Evolutionary conservation across 2,888 invertebrate species (phyloP).

Genomic region (Sminthurides aquaticus): DNA sequence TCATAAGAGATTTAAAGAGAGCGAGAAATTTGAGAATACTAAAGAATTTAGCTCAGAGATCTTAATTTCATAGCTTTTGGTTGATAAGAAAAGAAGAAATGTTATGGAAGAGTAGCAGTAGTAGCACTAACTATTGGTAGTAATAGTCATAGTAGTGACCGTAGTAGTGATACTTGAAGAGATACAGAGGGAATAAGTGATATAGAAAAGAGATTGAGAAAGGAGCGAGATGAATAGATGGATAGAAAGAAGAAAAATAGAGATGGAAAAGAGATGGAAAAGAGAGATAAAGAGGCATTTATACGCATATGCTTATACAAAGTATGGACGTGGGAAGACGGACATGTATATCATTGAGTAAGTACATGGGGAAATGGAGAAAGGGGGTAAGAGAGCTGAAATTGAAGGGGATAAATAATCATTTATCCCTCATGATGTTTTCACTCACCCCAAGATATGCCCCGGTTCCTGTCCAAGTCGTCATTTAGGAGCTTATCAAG

Average conservation of each 20-base stretch:
- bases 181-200: neutral
- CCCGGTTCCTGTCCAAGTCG: slow-evolving; percentile 64
- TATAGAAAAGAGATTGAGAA: too few species aligned
- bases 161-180: too few species aligned
- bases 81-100: too few species aligned
- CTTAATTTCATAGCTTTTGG: too few species aligned
- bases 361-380: neutral
- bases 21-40: too few species aligned
- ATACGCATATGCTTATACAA: neutral
- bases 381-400: neutral
- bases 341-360: neutral
- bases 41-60: too few species aligned
- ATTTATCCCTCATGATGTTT: neutral
- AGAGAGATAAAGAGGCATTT: neutral
- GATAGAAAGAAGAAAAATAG: neutral
- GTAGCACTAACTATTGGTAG: neutral
- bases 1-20: too few species aligned
- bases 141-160: too few species aligned
- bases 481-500: slow-evolving; percentile 74
- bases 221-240: neutral
- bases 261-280: neutral
- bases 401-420: neutral
- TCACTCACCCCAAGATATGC: slow-evolving; percentile 42
- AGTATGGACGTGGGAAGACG: neutral
- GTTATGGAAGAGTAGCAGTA: neutral